Evolutionary conservation across 2,113 vertebrate species (phyloP).

Genomic region (Gallinago undulata): DNA sequence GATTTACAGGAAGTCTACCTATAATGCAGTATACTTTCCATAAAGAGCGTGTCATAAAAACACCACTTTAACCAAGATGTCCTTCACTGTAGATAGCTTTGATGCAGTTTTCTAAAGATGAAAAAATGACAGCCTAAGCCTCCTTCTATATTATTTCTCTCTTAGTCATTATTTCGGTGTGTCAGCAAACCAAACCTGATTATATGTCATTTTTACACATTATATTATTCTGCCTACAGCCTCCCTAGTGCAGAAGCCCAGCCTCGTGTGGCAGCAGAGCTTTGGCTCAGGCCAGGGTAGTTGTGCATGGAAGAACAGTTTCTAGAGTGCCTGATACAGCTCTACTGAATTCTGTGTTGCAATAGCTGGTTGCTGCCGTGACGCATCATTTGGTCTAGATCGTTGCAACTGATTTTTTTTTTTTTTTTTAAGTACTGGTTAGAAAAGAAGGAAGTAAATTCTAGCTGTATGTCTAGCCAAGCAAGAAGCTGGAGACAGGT

Average conservation of each 20-base stretch:
- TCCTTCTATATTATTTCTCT: not conserved
- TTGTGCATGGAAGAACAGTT: not conserved
- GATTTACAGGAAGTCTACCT: not conserved
- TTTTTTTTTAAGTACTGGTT: not conserved
- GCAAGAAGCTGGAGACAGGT: not conserved
- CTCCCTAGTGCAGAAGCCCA: not conserved
- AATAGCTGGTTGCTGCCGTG: not conserved
- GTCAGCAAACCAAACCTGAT: not conserved
- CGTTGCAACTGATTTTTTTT: rapidly evolving
- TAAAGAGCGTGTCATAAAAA: not conserved
- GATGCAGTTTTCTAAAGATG: not conserved
- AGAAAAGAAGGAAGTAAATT: not conserved
- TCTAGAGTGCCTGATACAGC: not conserved
- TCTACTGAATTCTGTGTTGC: not conserved
- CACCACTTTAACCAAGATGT: not conserved
- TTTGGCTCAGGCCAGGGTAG: not conserved
- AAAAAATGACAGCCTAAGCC: not conserved
- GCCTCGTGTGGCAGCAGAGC: not conserved
- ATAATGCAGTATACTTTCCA: not conserved
- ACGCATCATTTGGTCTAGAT: not conserved
- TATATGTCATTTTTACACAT: not conserved
- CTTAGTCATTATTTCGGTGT: not conserved
- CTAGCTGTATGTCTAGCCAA: not conserved
- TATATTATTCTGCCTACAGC: not conserved
- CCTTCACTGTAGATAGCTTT: not conserved